phyloP scores from a whole-genome alignment of 1,140 invertebrate genomes.

The Caenorhabditis tropicalis region DNA sequence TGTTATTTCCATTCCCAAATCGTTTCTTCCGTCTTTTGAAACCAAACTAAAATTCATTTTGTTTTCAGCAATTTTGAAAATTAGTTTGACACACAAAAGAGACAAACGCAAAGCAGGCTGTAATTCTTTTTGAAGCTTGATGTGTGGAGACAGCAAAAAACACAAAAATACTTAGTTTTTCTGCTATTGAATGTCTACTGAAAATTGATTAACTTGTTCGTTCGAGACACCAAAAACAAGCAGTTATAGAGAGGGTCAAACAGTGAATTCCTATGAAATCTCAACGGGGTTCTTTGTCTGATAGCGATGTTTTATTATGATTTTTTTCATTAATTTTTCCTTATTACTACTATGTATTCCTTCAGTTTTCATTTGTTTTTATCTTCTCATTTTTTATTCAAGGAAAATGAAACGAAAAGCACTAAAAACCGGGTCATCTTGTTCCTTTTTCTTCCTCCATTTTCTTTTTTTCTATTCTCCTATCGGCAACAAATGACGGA shows the following conservation, averaged over 20 bases:
- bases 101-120: neutral
- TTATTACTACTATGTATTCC: neutral
- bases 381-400: neutral
- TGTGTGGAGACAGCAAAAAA: neutral
- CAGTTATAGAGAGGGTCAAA: no score
- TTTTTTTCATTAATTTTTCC: neutral
- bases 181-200: neutral
- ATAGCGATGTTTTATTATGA: neutral
- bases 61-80: neutral
- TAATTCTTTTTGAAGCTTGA: neutral
- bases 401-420: neutral
- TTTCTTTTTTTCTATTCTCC: neutral
- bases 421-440: conserved; percentile 15
- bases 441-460: neutral
- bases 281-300: neutral
- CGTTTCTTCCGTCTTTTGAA: neutral
- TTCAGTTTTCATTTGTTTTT: neutral
- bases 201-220: neutral
- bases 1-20: neutral
- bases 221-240: neutral
- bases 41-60: neutral
- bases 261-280: no score
- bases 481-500: neutral
- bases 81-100: neutral
- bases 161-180: neutral